Percentiles rank a stretch among this genome's conserved stretches.
Evolutionary conservation across 2,888 invertebrate species (phyloP).

Genomic region (Drosophila nr. medialis): DNA sequence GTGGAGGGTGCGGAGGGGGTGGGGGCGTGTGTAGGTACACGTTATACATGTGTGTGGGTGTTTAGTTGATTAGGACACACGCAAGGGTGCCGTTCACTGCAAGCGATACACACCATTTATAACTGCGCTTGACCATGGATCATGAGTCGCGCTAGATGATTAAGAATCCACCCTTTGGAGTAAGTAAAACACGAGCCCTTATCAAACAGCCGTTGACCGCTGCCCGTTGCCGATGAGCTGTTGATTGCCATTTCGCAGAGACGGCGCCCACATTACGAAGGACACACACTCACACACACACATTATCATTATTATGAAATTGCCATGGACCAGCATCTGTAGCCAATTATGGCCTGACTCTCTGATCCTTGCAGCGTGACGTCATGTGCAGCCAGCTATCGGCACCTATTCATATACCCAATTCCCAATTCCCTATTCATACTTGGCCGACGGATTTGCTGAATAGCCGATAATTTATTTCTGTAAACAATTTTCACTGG

Average conservation of each 20-base stretch:
- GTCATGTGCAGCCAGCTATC: slow-evolving; percentile 65
- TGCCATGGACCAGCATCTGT: slow-evolving; percentile 68
- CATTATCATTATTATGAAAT: slow-evolving; percentile 70
- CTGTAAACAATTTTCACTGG: slow-evolving; percentile 77
- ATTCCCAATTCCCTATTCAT: neutral
- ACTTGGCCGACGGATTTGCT: slow-evolving; percentile 49
- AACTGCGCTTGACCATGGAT: slow-evolving; percentile 48
- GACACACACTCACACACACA: neutral
- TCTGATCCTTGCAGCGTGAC: slow-evolving; percentile 65
- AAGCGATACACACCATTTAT: slow-evolving; percentile 33
- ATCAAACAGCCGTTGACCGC: slow-evolving; percentile 66
- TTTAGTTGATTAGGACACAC: slow-evolving; percentile 63
- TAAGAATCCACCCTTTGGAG: slow-evolving; percentile 43
- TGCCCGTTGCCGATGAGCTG: slow-evolving; percentile 59
- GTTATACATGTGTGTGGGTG: slow-evolving; percentile 49
- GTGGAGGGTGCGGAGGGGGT: neutral
- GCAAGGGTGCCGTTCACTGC: slow-evolving; percentile 52
- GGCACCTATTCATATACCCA: slow-evolving; percentile 43
- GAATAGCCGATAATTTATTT: slow-evolving; percentile 77
- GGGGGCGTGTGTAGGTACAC: neutral
- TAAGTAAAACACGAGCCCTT: slow-evolving; percentile 48
- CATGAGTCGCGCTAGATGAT: slow-evolving; percentile 37
- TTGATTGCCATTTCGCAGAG: slow-evolving; percentile 59
- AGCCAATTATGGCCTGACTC: slow-evolving; percentile 62
- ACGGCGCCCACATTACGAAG: slow-evolving; percentile 60